Base-by-base conservation (phyloP, 2,888 invertebrate species). In the Tetanocera ferruginea region DNA sequence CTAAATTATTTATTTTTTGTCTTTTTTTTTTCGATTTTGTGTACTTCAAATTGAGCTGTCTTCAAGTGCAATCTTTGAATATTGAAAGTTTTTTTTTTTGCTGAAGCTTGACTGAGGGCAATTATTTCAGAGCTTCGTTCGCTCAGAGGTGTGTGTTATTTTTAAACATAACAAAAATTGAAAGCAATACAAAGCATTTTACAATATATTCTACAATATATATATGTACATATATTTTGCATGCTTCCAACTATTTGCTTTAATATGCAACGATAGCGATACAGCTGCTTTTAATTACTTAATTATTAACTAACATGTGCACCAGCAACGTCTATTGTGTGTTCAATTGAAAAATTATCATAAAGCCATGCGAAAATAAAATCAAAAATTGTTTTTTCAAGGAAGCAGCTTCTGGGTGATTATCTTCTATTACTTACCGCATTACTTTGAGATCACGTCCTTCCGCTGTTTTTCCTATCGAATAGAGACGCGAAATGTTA, bases 401-500 rank as follows among this genome's bases (percentile, higher is more conserved):
- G n/a, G 6, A 19, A 8, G 9, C 52, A 52, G 19, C n/a, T 52
- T n/a, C n/a, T n/a, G n/a, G n/a, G n/a, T 2, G 3, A 19, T 19
- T 55, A 19, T 11, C 9, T 19, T 19, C 1, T 11, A 23, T 23
- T 19, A 19, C 86, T 84, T 81, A 89, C 89, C 88, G 87, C 80
- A 89, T 82, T 25, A 95, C 93, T 91, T 94, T 95, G n/a, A 97
- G 90, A 19, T 94, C 93, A 67, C 94, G 91, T 5, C 95, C 94
- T 90, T 96, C 94, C 0, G 92, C 91, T 0, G 96, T 93, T 80
- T 91, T 91, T 11, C 97, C 97, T 80, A 97, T 95, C 2, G 92
- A 92, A 83, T 92, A 91, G 0, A 95, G 92, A 0, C 93, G 93
- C 80, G 95, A 95, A 0, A 94, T 90, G 14, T 93, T 91, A 0